Base-by-base conservation (phyloP, 2,888 invertebrate species). In the Patella pellucida region DNA sequence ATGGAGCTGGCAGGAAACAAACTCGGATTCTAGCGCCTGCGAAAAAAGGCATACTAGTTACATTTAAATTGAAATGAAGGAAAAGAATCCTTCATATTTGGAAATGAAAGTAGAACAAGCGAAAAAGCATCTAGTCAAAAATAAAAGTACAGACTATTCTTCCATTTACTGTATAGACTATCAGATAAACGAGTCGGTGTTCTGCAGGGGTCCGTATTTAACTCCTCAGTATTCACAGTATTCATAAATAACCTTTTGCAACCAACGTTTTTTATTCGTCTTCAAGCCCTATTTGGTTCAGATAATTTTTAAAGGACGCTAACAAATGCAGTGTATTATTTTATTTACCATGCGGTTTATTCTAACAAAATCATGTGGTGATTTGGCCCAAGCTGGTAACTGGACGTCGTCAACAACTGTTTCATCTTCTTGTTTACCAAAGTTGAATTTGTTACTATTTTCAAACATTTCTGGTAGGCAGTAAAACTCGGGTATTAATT, bases 391-490 rank as follows among this genome's bases (percentile, higher is more conserved):
- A 0, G 97, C 96, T 1, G 99, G 99, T 75, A 99, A 93, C 85
- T 96, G 94, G 9, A 99, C 97, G 91, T 98, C 96, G 7, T 95
- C 95, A 31, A 97, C 95, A 91, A 94, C 94, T 1, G 92, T 92
- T 0, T 95, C 96, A 73, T 97, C 97, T 87, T 98, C 97, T 72
- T 96, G 95, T 80, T 95, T 93, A 51, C 98, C 98, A 79, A 99
- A 92, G 78, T 96, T 94, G 92, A 96, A 98, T 67, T 93, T 92
- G 91, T 95, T 95, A 72, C 93, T 93, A 91, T 99, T 99, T 78
- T 96, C 94, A 89, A 99, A 95, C 97, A 99, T 98, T 93, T 99
- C 99, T 15, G 99, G 99, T 81, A 99, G 93, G 93, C 98, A 99
- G 93, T 97, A 99, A 91, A 99, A 95, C 92, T 99, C 99, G 0